phyloP scores from a whole-genome alignment of 2,888 invertebrate species.

The Tachina fera region DNA sequence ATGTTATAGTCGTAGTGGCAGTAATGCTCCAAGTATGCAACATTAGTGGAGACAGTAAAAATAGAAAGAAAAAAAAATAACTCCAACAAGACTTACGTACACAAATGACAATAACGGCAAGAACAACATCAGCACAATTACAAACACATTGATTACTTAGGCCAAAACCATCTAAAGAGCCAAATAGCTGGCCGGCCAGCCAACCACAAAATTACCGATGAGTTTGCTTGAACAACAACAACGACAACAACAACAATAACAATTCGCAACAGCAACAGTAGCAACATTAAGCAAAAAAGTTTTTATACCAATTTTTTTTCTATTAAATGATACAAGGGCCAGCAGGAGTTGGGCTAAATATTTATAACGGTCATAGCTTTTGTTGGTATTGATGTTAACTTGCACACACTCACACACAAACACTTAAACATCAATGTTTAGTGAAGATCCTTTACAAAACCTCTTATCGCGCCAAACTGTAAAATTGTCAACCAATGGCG shows the following conservation, averaged over 20 bases:
- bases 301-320: conserved; percentile 33
- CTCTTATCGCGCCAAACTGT: conserved; percentile 71
- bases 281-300: conserved; percentile 50
- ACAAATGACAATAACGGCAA: conserved; percentile 63
- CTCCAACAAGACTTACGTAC: conserved; percentile 41
- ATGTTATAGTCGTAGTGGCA: conserved; percentile 8
- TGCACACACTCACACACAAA: conserved; percentile 1
- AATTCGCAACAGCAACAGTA: conserved; percentile 25
- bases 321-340: conserved; percentile 3
- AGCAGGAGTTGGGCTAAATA: background rate
- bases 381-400: conserved; percentile 58
- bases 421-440: background rate
- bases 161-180: conserved; percentile 63
- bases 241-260: conserved; percentile 36
- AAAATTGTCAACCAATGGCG: conserved; percentile 69
- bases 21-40: conserved; percentile 40
- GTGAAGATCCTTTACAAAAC: conserved; percentile 63
- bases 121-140: conserved; percentile 52
- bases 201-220: conserved; percentile 74
- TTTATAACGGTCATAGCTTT: conserved; percentile 70
- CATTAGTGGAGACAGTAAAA: conserved; percentile 40
- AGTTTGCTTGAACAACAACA: conserved; percentile 69
- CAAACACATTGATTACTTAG: conserved; percentile 69
- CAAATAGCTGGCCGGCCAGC: conserved; percentile 71
- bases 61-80: background rate